Evolutionary conservation across 2,113 vertebrate genomes (phyloP), one percentile per base, ranked within the genome.

Genomic region (Aix galericulata): DNA sequence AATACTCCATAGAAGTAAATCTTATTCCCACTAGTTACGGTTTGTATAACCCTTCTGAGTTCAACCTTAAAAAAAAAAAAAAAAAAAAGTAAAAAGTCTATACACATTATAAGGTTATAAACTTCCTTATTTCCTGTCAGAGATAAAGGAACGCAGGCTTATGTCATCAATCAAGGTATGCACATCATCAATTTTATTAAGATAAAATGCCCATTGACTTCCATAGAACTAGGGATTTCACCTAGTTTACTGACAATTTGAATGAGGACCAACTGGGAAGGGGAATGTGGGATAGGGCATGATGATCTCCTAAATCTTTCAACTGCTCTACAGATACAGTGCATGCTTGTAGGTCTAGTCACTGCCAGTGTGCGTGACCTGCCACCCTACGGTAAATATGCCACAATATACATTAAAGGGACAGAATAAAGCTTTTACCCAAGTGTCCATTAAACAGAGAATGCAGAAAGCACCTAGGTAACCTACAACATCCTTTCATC

Each of bases 11-110:
- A 67, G 46, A 93, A 94, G 86, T 88, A 95, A 83, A 91, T 90
- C 75, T 96, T 93, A 93, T 71, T 94, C 85, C 87, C 88, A 95
- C 82, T 93, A 93, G 53, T 97, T 84, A 88, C 44, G 96, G 89
- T 97, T 97, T 95, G 71, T 62, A 77, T 91, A 96, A 95, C 89
- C 84, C 75, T 85, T 80, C 50, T 32, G 78, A 93, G 82, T n/a
- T 88, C 63, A 90, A 48, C 3, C 56, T 87, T 56, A 2, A 40
- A 72, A 50, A 59, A 58, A 46, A 44, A 53, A 46, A 44, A 53
- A 76, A 27, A 14, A 18, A 4, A 10, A 89, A 38, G 50, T 40
- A 78, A 4, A 3, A 29, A 66, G 58, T 59, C 71, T 12, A 38
- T 46, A 79, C 69, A 82, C 59, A 89, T 77, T 88, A 86, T 15